These are phyloP conservation scores for Gymnoscopelus microlampas DNA, from an alignment of 2,797 vertebrate species.

Conservation along the genomic window DNA sequence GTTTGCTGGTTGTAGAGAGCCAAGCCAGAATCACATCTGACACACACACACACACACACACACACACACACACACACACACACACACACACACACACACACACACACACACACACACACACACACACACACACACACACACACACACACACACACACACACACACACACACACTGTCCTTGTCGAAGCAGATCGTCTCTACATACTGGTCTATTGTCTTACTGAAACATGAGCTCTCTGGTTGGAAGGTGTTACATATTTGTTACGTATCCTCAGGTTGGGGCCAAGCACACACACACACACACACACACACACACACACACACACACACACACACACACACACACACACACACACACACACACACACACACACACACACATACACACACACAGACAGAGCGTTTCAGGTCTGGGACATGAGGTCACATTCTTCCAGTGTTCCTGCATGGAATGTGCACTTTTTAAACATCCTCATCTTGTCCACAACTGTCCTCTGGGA, in stretches of 20 bases:
- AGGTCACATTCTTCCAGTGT: neutral
- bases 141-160: neutral
- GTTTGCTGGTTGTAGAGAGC: no score
- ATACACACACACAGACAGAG: no score
- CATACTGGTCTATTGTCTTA: constrained; percentile 39
- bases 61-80: neutral
- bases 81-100: neutral
- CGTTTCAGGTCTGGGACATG: no score
- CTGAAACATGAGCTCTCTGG: constrained; percentile 7
- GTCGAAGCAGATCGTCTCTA: neutral
- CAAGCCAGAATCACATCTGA: no score
- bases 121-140: neutral
- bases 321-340: no score
- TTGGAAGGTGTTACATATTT: constrained; percentile 26
- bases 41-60: no score
- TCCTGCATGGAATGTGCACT: neutral
- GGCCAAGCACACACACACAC: neutral
- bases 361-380: no score
- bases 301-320: no score
- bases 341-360: no score
- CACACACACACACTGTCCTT: neutral
- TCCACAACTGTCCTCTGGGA: constrained; percentile 22
- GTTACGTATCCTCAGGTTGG: constrained; percentile 15
- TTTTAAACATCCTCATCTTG: neutral
- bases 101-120: neutral